Conservation (phyloP, 2,797 vertebrate species). For the Acanthurus tractus region DNA sequence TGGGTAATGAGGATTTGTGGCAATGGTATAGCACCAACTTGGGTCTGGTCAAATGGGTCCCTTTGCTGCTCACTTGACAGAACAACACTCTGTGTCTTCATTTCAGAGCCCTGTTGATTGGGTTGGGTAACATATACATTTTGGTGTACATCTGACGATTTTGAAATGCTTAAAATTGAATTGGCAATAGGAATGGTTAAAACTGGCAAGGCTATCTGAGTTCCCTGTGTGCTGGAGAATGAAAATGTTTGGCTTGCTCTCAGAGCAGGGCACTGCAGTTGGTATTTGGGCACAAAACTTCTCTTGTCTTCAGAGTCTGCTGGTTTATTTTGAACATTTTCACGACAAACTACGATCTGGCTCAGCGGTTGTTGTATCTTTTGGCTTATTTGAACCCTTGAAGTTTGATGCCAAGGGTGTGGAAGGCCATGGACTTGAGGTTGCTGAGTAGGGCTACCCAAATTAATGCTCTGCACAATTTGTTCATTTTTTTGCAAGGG, state of each 20-base stretch:
- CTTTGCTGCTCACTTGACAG: conserved; percentile 85
- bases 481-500: conserved; percentile 74
- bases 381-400: conserved; percentile 84
- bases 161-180: conserved; percentile 77
- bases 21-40: conserved; percentile 84
- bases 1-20: conserved; percentile 97
- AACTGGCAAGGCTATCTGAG: conserved; percentile 82
- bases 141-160: conserved; percentile 81
- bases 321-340: conserved; percentile 74
- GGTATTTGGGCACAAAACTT: conserved; percentile 94
- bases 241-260: conserved; percentile 86
- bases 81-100: conserved; percentile 83
- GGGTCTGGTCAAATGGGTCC: conserved; percentile 83
- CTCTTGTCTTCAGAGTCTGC: conserved; percentile 75
- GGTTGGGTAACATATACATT: conserved; percentile 83
- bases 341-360: conserved; percentile 79
- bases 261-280: conserved; percentile 88
- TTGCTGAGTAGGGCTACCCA: conserved; percentile 84
- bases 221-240: conserved; percentile 81
- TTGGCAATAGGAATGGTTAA: conserved; percentile 85
- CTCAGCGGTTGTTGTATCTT: conserved; percentile 68
- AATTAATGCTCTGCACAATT: conserved; percentile 85
- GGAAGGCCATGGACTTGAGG: conserved; percentile 85
- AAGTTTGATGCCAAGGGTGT: conserved; percentile 86
- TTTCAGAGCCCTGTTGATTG: conserved; percentile 77